Conservation (phyloP, 2,113 vertebrate genomes). For the Leiothrix lutea region DNA sequence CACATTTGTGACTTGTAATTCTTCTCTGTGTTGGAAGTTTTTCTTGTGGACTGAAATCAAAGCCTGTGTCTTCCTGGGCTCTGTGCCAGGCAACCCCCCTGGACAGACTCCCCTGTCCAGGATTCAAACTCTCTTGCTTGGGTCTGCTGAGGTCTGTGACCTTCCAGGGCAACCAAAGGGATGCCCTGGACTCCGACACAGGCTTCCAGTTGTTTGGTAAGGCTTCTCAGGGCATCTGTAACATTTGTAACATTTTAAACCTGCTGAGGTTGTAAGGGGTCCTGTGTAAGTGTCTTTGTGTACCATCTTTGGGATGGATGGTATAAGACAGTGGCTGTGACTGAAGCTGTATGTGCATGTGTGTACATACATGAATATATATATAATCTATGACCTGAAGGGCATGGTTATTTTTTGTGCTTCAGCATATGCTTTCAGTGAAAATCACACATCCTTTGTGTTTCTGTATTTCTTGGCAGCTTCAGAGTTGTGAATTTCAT, state of each 20-base stretch:
- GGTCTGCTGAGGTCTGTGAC: no score
- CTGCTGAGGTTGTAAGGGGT: not conserved
- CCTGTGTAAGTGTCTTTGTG: not conserved
- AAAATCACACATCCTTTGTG: not conserved
- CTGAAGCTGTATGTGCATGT: not conserved
- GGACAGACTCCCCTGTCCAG: no score
- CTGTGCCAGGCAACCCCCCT: no score
- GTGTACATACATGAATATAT: not conserved
- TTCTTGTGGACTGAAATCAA: no score
- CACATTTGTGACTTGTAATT: no score
- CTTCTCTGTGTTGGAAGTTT: no score
- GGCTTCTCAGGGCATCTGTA: not conserved
- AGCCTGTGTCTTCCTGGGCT: no score
- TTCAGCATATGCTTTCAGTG: not conserved
- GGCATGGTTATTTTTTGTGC: not conserved
- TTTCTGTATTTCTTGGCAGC: not conserved
- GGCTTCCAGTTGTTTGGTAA: not conserved
- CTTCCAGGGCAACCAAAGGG: no score
- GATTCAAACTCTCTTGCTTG: no score
- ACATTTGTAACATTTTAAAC: not conserved
- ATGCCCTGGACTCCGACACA: not conserved
- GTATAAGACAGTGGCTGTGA: not conserved
- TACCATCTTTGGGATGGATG: not conserved
- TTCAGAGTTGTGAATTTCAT: not conserved
- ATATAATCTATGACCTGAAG: not conserved